Evolutionary conservation across 2,797 vertebrate genomes (phyloP).

Genomic region (Gouania willdenowi): DNA sequence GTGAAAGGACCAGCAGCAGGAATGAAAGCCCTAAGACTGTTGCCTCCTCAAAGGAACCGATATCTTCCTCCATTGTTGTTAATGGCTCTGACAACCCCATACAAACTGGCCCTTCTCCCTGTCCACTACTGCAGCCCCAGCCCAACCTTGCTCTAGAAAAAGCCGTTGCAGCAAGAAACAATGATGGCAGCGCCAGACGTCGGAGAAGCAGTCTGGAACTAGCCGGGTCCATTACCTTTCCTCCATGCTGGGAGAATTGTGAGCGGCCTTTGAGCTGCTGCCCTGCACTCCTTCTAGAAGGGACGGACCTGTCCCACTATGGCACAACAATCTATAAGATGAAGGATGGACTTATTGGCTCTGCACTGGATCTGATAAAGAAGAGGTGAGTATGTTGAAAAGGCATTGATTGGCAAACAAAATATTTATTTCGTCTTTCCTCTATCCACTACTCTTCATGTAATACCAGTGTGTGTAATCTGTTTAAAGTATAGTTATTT

Average conservation of each 20-base stretch:
- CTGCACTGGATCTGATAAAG: constrained; percentile 88
- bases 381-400: constrained; percentile 83
- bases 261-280: constrained; percentile 85
- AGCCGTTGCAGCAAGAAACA: not conserved
- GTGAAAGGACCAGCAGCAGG: constrained; percentile 10
- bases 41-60: constrained; percentile 13
- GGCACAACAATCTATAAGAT: constrained; percentile 89
- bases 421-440: no score
- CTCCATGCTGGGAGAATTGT: constrained; percentile 62
- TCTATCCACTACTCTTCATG: no score
- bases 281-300: constrained; percentile 83
- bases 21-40: constrained; percentile 6
- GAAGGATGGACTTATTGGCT: constrained; percentile 87
- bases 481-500: no score
- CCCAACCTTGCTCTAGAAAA: constrained; percentile 35
- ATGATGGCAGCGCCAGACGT: constrained; percentile 19
- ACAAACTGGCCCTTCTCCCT: constrained; percentile 81
- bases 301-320: constrained; percentile 84
- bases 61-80: not conserved
- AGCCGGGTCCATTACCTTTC: constrained; percentile 59
- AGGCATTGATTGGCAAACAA: no score
- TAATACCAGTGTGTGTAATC: no score
- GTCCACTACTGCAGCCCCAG: constrained; percentile 74
- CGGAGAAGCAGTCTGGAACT: constrained; percentile 59
- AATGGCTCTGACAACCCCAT: constrained; percentile 63